These are phyloP conservation scores for Actias luna DNA, from an alignment of 2,888 invertebrate genomes.

Conservation along the genomic window DNA sequence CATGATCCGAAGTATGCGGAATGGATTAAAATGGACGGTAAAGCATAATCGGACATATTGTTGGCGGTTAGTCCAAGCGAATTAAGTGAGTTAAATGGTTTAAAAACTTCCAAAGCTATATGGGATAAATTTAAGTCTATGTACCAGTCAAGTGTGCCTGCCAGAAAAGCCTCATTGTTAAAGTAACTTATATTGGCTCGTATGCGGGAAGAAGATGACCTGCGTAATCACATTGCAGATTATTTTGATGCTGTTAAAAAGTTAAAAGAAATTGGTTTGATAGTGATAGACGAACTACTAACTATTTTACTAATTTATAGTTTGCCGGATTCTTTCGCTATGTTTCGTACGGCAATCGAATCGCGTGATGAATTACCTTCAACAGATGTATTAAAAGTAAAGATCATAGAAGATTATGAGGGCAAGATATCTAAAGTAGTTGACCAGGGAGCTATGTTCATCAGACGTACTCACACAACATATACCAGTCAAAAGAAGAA, in stretches of 20 bases:
- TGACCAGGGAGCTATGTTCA: neutral
- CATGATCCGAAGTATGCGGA: slow-evolving; percentile 8
- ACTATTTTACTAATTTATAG: slow-evolving; percentile 12
- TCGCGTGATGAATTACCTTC: slow-evolving; percentile 26
- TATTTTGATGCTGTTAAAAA: neutral
- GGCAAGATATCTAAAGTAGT: neutral
- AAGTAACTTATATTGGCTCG: slow-evolving; percentile 15
- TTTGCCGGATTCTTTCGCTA: slow-evolving; percentile 25
- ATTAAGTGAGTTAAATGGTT: neutral
- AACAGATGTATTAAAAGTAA: slow-evolving; percentile 24
- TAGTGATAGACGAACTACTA: neutral
- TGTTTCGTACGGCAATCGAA: slow-evolving; percentile 29
- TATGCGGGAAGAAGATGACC: slow-evolving; percentile 12
- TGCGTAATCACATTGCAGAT: neutral
- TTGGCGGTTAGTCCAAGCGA: neutral
- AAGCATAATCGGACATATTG: neutral
- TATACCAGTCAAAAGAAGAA: neutral
- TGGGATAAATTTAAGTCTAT: neutral
- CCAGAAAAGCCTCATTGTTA: slow-evolving; percentile 16
- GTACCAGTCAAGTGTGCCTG: slow-evolving; percentile 13
- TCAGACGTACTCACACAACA: neutral
- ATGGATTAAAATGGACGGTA: neutral
- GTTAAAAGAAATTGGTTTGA: neutral
- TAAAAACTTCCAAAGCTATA: neutral
- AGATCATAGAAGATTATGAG: slow-evolving; percentile 22